Conservation (phyloP, 1,140 invertebrate species). For the Hycleus cichorii region DNA sequence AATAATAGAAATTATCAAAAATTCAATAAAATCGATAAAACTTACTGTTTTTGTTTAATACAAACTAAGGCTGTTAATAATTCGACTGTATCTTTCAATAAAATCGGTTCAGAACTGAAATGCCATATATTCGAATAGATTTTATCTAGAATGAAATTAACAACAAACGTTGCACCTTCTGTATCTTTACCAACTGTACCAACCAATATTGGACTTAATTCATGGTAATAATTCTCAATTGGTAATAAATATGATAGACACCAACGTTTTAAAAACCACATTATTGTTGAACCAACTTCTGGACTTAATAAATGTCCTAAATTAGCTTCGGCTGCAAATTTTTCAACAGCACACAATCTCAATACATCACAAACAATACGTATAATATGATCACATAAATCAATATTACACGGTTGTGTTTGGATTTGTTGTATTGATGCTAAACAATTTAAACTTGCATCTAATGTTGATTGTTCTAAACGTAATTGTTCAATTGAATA, state of each 20-base stretch:
- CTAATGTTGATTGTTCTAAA: conserved; percentile 18
- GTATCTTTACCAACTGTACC: conserved; percentile 37
- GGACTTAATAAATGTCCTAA: conserved; percentile 64
- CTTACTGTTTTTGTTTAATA: conserved; percentile 35
- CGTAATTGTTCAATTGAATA: conserved; percentile 54
- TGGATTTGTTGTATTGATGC: conserved; percentile 44
- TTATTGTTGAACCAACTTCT: conserved; percentile 66
- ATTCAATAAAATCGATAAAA: conserved; percentile 6
- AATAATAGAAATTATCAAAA: conserved; percentile 3
- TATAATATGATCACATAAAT: conserved; percentile 54
- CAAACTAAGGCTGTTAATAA: conserved; percentile 36
- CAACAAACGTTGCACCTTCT: conserved; percentile 34
- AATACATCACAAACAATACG: conserved; percentile 60
- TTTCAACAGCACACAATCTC: conserved; percentile 61
- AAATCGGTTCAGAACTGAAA: conserved; percentile 36
- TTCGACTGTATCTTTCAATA: conserved; percentile 38
- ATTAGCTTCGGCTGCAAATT: conserved; percentile 53
- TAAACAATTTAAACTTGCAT: conserved; percentile 43
- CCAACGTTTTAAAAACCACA: conserved; percentile 78
- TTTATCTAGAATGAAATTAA: conserved; percentile 36
- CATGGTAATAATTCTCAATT: conserved; percentile 58
- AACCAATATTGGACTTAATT: conserved; percentile 46
- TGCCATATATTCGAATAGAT: conserved; percentile 37
- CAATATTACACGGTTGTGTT: conserved; percentile 43
- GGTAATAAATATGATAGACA: conserved; percentile 66